Percentiles rank a stretch among this genome's conserved stretches.
These are phyloP conservation scores for Dilophus febrilis DNA, from an alignment of 2,888 invertebrate species.

Conservation along the genomic window DNA sequence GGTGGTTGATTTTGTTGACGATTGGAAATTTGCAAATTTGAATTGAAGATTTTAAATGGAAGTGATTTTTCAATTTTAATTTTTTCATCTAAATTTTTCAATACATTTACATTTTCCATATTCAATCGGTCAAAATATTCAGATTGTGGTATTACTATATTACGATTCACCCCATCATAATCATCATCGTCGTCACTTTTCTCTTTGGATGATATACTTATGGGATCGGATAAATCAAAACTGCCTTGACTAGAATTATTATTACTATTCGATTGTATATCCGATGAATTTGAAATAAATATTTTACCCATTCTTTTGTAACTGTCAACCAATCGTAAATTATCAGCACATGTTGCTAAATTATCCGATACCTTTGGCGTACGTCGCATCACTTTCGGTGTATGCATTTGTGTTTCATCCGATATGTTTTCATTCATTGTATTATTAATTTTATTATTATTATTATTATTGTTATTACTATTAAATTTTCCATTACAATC, in stretches of 20 bases:
- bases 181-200: slow-evolving; percentile 33
- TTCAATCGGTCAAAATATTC: too few species aligned
- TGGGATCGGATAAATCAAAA: slow-evolving; percentile 33
- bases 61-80: too few species aligned
- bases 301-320: slow-evolving; percentile 36
- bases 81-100: too few species aligned
- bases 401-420: slow-evolving; percentile 31
- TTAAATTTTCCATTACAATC: slow-evolving; percentile 10
- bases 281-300: slow-evolving; percentile 29
- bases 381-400: slow-evolving; percentile 41
- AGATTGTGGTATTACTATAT: too few species aligned
- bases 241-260: slow-evolving; percentile 32
- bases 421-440: slow-evolving; percentile 3
- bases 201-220: slow-evolving; percentile 32
- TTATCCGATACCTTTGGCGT: slow-evolving; percentile 48
- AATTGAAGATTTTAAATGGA: too few species aligned
- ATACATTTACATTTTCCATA: too few species aligned
- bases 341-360: slow-evolving; percentile 47
- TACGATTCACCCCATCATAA: too few species aligned
- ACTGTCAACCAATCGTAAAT: slow-evolving; percentile 37
- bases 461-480: slow-evolving; percentile 6
- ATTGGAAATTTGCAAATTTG: too few species aligned
- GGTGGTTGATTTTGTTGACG: too few species aligned
- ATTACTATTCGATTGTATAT: slow-evolving; percentile 18
- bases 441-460: neutral